phyloP scores from a whole-genome alignment of 2,113 vertebrate genomes.

The Reinhardtius hippoglossoides region DNA sequence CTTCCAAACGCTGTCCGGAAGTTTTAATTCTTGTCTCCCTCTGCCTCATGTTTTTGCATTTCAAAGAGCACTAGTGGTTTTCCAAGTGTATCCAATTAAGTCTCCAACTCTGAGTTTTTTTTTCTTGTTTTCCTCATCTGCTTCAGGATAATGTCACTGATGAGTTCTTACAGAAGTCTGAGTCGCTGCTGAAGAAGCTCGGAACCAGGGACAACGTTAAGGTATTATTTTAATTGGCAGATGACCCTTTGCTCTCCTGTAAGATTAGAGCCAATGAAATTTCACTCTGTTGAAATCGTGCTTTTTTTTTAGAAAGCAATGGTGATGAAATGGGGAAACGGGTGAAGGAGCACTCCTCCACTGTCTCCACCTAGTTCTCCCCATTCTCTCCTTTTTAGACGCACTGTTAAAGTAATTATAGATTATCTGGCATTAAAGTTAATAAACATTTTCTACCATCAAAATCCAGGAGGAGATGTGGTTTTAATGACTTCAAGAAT shows the following conservation, averaged over 20 bases:
- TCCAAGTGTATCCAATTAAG: constrained; percentile 79
- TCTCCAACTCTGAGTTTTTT: constrained; percentile 33
- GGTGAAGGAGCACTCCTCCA: neutral
- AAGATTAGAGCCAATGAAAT: neutral
- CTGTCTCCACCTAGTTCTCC: too few species aligned
- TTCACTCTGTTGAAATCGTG: constrained; percentile 12
- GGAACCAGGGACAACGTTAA: constrained; percentile 92
- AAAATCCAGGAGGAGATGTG: too few species aligned
- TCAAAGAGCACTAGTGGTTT: constrained; percentile 69
- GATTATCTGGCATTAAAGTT: too few species aligned
- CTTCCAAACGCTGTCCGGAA: constrained; percentile 38
- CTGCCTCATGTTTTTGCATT: constrained; percentile 68
- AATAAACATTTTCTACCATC: too few species aligned
- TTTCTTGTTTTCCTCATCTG: constrained; percentile 50
- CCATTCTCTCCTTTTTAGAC: too few species aligned
- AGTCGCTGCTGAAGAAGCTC: constrained; percentile 87
- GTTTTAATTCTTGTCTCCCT: constrained; percentile 52
- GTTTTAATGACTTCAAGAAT: too few species aligned
- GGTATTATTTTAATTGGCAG: constrained; percentile 78
- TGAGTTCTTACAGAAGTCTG: constrained; percentile 62
- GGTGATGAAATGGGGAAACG: constrained; percentile 7
- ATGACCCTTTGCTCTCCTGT: neutral
- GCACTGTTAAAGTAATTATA: too few species aligned
- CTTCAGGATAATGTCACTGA: constrained; percentile 75
- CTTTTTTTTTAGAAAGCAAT: constrained; percentile 2